Evolutionary conservation across 2,888 invertebrate genomes (phyloP).

Genomic region (Lasioglossum marginatum): DNA sequence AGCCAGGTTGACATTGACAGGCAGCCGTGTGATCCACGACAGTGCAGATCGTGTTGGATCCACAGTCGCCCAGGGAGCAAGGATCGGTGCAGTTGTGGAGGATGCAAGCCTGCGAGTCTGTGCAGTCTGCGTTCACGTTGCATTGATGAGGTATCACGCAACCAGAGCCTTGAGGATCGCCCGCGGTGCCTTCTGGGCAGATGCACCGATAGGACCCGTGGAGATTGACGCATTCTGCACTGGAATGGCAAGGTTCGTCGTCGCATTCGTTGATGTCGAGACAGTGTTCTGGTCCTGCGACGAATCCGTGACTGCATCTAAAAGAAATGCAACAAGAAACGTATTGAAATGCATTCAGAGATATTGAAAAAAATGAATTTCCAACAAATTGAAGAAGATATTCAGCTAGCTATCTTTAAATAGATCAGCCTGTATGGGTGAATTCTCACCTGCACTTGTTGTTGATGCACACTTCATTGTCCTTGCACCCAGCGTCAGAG

Average conservation of each 20-base stretch:
- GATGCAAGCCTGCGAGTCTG: slow-evolving; percentile 90
- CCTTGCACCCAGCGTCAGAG: slow-evolving; percentile 91
- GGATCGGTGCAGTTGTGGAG: slow-evolving; percentile 93
- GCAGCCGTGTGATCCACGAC: slow-evolving; percentile 90
- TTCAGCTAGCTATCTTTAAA: too few species aligned
- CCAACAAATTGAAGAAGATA: neutral
- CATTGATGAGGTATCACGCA: slow-evolving; percentile 93
- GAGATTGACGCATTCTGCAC: slow-evolving; percentile 92
- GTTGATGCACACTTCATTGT: slow-evolving; percentile 91
- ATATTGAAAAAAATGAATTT: neutral
- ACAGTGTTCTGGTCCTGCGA: slow-evolving; percentile 89
- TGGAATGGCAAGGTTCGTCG: slow-evolving; percentile 91
- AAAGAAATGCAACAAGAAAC: neutral
- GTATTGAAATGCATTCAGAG: neutral
- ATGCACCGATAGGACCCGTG: slow-evolving; percentile 92
- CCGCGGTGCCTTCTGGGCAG: slow-evolving; percentile 92
- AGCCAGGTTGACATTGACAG: slow-evolving; percentile 92
- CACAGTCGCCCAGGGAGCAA: slow-evolving; percentile 90
- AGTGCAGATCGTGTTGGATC: slow-evolving; percentile 91
- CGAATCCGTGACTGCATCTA: slow-evolving; percentile 91
- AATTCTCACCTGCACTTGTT: slow-evolving; percentile 87
- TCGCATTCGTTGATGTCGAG: slow-evolving; percentile 94
- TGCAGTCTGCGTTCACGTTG: slow-evolving; percentile 90
- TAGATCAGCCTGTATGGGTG: neutral
- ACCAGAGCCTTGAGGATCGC: slow-evolving; percentile 89